Percentiles rank a stretch among this genome's conserved stretches.
phyloP scores from a whole-genome alignment of 2,113 vertebrate genomes.

The Antechinus flavipes region DNA sequence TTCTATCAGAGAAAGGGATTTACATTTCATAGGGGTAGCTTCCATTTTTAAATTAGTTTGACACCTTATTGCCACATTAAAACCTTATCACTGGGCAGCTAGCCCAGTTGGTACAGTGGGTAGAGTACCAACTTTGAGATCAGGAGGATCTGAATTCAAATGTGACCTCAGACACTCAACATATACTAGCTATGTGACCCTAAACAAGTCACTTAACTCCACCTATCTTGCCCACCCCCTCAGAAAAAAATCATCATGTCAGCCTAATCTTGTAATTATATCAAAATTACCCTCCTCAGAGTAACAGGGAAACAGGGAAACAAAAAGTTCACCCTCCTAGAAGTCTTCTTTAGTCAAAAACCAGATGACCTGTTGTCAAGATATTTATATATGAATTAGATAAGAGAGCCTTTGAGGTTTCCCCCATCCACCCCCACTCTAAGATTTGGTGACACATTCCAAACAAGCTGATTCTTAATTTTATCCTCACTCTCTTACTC shows the following conservation, averaged over 20 bases:
- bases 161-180: not conserved
- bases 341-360: not conserved
- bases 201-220: no score
- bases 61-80: not conserved
- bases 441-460: not conserved
- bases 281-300: no score
- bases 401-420: not conserved
- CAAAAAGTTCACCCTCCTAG: not conserved
- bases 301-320: no score
- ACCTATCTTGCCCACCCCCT: no score
- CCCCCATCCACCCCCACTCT: not conserved
- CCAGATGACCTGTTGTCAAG: not conserved
- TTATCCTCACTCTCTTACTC: not conserved
- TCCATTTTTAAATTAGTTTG: not conserved
- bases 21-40: not conserved
- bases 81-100: no score
- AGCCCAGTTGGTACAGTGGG: no score
- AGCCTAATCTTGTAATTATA: not conserved
- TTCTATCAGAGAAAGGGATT: not conserved
- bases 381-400: not conserved
- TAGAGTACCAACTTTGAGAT: no score
- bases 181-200: no score
- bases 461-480: not conserved
- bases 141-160: no score
- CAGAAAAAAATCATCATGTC: not conserved